Conservation (phyloP, 2,797 vertebrate genomes). For the Heteromormyrus szaboi region DNA sequence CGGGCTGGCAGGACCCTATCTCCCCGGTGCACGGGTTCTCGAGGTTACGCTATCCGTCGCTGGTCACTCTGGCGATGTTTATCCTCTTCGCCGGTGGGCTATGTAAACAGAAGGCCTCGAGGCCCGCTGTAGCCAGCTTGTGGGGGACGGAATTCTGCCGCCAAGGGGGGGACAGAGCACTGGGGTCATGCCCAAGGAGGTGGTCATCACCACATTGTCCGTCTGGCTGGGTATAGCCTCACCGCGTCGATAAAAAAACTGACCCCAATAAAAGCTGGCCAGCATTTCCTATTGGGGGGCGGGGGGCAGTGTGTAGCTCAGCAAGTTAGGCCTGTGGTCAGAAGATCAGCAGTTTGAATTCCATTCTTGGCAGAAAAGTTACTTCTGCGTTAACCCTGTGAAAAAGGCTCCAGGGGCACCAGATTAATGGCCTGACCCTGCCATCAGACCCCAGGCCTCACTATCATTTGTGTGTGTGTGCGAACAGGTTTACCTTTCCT, state of each 20-base stretch:
- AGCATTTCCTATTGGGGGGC: background rate
- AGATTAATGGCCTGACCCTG: background rate
- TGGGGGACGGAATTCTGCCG: background rate
- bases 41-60: background rate
- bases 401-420: background rate
- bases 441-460: background rate
- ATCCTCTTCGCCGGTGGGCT: background rate
- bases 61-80: background rate
- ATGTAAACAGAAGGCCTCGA: background rate
- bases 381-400: background rate
- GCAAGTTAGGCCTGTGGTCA: background rate
- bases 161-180: background rate
- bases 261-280: background rate
- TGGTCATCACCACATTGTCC: background rate
- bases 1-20: background rate
- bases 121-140: background rate
- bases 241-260: background rate
- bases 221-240: background rate
- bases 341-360: background rate
- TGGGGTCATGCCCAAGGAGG: background rate
- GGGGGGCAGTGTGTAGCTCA: background rate
- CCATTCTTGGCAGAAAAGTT: background rate
- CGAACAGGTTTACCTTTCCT: too few species aligned
- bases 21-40: background rate
- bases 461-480: background rate